phyloP scores from a whole-genome alignment of 2,888 invertebrate genomes.

The Netelia inedita region DNA sequence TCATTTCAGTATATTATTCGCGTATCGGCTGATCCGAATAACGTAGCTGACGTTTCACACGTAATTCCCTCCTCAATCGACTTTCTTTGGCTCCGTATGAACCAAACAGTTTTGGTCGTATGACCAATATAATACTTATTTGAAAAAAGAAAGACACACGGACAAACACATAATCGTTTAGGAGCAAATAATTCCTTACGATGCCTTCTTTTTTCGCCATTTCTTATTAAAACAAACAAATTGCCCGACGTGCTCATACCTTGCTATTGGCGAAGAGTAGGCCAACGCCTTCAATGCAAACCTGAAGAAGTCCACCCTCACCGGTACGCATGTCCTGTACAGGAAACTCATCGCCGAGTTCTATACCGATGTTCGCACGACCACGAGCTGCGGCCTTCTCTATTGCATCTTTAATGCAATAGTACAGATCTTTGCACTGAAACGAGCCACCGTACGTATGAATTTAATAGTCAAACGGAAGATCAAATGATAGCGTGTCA shows the following conservation, averaged over 20 bases:
- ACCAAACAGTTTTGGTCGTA: not conserved
- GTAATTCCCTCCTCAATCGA: slow-evolving; percentile 3
- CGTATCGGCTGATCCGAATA: not conserved
- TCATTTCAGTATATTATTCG: slow-evolving; percentile 31
- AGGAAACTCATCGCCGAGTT: slow-evolving; percentile 98
- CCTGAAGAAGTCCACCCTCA: slow-evolving; percentile 98
- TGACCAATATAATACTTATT: not conserved
- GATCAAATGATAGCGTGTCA: not conserved
- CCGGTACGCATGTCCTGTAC: slow-evolving; percentile 99
- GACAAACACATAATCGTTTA: slow-evolving; percentile 17
- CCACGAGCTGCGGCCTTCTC: slow-evolving; percentile 91
- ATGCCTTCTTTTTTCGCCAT: slow-evolving; percentile 21
- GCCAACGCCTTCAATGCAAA: slow-evolving; percentile 99
- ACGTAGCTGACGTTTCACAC: slow-evolving; percentile 1
- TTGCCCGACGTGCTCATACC: slow-evolving; percentile 88
- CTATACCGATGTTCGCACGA: slow-evolving; percentile 91
- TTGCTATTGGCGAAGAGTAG: slow-evolving; percentile 99
- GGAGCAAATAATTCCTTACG: slow-evolving; percentile 8
- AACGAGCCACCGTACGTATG: slow-evolving; percentile 73
- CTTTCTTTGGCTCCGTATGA: not conserved
- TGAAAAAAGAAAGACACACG: slow-evolving; percentile 2
- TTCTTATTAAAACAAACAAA: not conserved
- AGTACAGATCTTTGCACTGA: slow-evolving; percentile 99
- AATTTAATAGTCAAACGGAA: slow-evolving; percentile 19
- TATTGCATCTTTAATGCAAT: slow-evolving; percentile 99